These are phyloP conservation scores for Ptilonorhynchus violaceus DNA, from an alignment of 2,113 vertebrate genomes.

Conservation along the genomic window DNA sequence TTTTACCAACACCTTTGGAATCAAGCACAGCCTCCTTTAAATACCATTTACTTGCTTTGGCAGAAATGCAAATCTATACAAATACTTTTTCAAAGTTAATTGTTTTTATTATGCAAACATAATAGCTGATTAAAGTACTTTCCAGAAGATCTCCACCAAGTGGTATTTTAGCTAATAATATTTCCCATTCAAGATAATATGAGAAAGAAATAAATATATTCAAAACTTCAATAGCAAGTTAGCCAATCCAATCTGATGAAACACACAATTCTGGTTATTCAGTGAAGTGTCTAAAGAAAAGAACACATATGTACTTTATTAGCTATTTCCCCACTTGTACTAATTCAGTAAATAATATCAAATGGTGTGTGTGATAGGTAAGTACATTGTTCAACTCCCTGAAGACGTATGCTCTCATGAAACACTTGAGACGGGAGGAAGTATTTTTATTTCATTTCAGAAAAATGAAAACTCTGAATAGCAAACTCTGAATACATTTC, in stretches of 20 bases:
- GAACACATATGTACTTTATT: neutral
- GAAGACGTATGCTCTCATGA: neutral
- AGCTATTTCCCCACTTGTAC: neutral
- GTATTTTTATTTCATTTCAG: neutral
- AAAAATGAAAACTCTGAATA: neutral
- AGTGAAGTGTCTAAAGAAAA: neutral
- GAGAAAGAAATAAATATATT: neutral
- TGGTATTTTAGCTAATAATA: neutral
- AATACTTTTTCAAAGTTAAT: neutral
- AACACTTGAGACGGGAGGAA: neutral
- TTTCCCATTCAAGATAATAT: neutral
- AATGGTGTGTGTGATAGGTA: neutral
- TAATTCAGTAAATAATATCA: neutral
- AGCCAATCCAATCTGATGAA: neutral
- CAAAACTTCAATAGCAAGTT: neutral
- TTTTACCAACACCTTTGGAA: neutral
- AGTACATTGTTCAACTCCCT: neutral
- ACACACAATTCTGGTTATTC: neutral
- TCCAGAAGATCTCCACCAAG: neutral
- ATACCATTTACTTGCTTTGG: neutral
- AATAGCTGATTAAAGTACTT: neutral
- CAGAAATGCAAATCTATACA: neutral
- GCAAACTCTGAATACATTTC: neutral
- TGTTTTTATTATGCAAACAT: neutral
- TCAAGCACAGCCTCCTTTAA: neutral